phyloP scores from a whole-genome alignment of 2,113 vertebrate genomes.

The Polyodon spathula region DNA sequence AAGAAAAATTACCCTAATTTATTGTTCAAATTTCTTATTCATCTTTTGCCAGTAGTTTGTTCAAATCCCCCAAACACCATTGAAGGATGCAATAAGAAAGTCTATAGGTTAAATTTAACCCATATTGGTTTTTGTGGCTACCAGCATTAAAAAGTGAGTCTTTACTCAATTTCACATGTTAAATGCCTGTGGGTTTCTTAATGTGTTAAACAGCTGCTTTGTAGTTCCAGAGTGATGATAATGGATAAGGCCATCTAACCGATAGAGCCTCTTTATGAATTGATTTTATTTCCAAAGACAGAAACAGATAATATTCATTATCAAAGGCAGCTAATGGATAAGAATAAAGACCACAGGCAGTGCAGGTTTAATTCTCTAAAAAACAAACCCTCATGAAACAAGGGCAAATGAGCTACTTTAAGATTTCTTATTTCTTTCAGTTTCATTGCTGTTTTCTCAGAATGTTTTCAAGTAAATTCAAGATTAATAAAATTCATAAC shows the following conservation, averaged over 20 bases:
- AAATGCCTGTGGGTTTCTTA: slow-evolving; percentile 59
- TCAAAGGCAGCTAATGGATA: slow-evolving; percentile 50
- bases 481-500: no score
- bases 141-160: slow-evolving; percentile 59
- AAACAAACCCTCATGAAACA: slow-evolving; percentile 35
- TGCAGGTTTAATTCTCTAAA: slow-evolving; percentile 24
- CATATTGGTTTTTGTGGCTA: slow-evolving; percentile 60
- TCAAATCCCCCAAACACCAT: slow-evolving; percentile 38
- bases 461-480: no score
- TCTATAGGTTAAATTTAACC: slow-evolving; percentile 49
- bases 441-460: slow-evolving; percentile 2
- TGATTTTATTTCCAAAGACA: slow-evolving; percentile 59
- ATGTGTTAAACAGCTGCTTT: slow-evolving; percentile 53
- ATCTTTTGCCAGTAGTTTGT: slow-evolving; percentile 40
- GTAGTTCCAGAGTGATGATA: slow-evolving; percentile 50
- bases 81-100: slow-evolving; percentile 28
- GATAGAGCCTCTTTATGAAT: slow-evolving; percentile 54
- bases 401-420: slow-evolving; percentile 20
- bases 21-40: neutral
- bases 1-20: neutral
- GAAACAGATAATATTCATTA: slow-evolving; percentile 54
- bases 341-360: slow-evolving; percentile 43
- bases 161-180: slow-evolving; percentile 44
- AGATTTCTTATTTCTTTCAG: slow-evolving; percentile 29
- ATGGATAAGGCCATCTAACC: slow-evolving; percentile 55